Percentiles rank a stretch among this genome's conserved stretches.
Conservation (phyloP, 2,113 vertebrate species). For the Merops nubicus region DNA sequence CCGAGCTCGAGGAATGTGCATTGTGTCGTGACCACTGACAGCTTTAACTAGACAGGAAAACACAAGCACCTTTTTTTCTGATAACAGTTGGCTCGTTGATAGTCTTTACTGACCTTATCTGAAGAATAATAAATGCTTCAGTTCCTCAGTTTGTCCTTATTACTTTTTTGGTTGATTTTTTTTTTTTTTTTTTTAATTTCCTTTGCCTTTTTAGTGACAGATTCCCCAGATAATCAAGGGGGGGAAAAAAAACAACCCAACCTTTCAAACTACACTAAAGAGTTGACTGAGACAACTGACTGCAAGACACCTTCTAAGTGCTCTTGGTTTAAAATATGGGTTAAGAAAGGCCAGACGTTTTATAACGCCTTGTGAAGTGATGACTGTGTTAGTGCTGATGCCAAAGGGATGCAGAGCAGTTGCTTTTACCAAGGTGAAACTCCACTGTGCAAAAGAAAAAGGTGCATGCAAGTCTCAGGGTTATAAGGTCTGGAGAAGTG, state of each 20-base stretch:
- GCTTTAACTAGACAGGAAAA: slow-evolving; percentile 50
- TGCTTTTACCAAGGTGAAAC: background rate
- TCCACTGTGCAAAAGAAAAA: background rate
- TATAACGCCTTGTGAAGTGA: background rate
- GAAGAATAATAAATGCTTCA: slow-evolving; percentile 16
- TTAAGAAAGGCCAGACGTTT: background rate
- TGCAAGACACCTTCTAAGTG: background rate
- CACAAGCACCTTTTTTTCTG: background rate
- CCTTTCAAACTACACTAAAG: background rate
- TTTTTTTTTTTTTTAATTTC: slow-evolving; percentile 22
- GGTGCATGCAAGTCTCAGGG: background rate
- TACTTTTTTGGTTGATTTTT: background rate
- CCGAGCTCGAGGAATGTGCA: slow-evolving; percentile 7
- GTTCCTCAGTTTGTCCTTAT: slow-evolving; percentile 28
- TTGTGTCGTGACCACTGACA: slow-evolving; percentile 37
- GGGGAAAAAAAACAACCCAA: background rate
- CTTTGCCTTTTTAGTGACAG: slow-evolving; percentile 5
- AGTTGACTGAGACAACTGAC: background rate
- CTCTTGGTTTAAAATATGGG: background rate
- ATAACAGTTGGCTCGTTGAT: background rate
- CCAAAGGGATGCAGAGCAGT: background rate
- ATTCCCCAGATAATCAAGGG: background rate
- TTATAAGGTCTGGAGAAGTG: background rate
- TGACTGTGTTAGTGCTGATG: background rate
- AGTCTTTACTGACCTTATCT: slow-evolving; percentile 35